Base-by-base conservation (phyloP, 30 jellyfish, hydroid and myxozoan genomes). In the Cassiopea andromeda region DNA sequence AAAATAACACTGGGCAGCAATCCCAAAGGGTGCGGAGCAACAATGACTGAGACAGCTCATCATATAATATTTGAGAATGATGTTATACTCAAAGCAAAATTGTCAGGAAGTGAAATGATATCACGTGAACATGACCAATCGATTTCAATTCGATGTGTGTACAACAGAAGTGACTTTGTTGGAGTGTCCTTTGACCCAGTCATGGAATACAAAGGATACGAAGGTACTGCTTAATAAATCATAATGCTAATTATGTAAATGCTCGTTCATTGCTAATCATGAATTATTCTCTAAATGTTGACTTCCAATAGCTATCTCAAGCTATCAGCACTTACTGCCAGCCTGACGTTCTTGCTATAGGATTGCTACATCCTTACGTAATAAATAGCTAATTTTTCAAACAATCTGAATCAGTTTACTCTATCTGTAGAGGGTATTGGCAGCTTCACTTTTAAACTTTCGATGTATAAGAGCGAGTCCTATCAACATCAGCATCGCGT, bases 351-450 rank as follows among this genome's bases (percentile, higher is more conserved):
- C 38, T 27, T 27, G 38, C 38, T 27, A 27, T 27, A 27, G 38
- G 38, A 0, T 27, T 27, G 38, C 38, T 27, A 27, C 38, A 27
- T 27, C 38, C 38, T 27, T 27, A 27, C 38, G 38, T 27, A 27
- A 27, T 27, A 27, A 27, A 27, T 27, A 27, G 38, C 38, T 27
- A 27, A 27, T 27, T 27, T 27, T 27, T 27, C 38, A 27, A 54
- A 6, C 7, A 54, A 54, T 54, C 64, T 54, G 64, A 3, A 3
- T 3, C 64, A 3, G 64, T 54, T 6, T 54, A 54, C 7, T 76
- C 46, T 64, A 44, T 60, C 38, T 46, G 38, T 46, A 81, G 90
- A 60, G 18, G 90, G 80, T 19, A 81, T 81, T 46, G 90, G 90
- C 4, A 81, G 58, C 17, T 81, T 60, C 48, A 4, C 78, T 2